phyloP scores from a whole-genome alignment of 2,797 vertebrate species.

The Brachyalestes nurse region DNA sequence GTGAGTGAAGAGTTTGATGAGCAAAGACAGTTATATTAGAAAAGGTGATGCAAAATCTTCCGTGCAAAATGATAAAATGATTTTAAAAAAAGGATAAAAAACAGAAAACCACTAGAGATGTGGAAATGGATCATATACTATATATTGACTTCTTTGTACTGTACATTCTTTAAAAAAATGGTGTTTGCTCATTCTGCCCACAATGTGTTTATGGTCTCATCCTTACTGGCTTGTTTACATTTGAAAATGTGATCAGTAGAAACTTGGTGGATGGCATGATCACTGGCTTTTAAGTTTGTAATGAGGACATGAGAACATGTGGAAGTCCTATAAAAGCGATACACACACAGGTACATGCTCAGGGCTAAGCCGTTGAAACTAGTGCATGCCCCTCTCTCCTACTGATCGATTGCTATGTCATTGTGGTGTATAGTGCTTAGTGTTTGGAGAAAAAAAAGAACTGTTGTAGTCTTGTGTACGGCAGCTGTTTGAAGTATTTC shows the following conservation, averaged over 20 bases:
- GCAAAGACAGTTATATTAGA: slow-evolving; percentile 27
- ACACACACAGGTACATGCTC: slow-evolving; percentile 15
- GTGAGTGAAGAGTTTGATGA: slow-evolving; percentile 26
- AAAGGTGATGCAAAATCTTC: neutral
- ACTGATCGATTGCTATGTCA: slow-evolving; percentile 7
- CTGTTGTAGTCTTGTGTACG: slow-evolving; percentile 32
- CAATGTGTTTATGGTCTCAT: neutral
- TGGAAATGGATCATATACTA: slow-evolving; percentile 16
- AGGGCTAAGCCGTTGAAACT: slow-evolving; percentile 8
- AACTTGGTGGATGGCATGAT: slow-evolving; percentile 7
- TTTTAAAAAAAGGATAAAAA: slow-evolving; percentile 28
- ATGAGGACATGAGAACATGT: slow-evolving; percentile 8
- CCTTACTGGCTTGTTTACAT: slow-evolving; percentile 34
- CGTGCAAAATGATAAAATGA: neutral
- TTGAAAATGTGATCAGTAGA: slow-evolving; percentile 29
- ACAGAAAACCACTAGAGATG: neutral
- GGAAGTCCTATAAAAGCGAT: neutral
- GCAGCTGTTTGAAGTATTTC: slow-evolving; percentile 52
- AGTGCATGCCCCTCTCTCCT: slow-evolving; percentile 24
- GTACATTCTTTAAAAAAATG: neutral
- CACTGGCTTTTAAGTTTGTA: slow-evolving; percentile 18
- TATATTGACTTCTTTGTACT: neutral
- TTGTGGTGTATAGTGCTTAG: slow-evolving; percentile 40
- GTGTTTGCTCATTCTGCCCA: neutral
- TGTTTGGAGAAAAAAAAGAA: slow-evolving; percentile 34